Evolutionary conservation across 1,140 invertebrate species (phyloP), one percentile per base, ranked within the genome.

Genomic region (Phenacoccus solenopsis): DNA sequence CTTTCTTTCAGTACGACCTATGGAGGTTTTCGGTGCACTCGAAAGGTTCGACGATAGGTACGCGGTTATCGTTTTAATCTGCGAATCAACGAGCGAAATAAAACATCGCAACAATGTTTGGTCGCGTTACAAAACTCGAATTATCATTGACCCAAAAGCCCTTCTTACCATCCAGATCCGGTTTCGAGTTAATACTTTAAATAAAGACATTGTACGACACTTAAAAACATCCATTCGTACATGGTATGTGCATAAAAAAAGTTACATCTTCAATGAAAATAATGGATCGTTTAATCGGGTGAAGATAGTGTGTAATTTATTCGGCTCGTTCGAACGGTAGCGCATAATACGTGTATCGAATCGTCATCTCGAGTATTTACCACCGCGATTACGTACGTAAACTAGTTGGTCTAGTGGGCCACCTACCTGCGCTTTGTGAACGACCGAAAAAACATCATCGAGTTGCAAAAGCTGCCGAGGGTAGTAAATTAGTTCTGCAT

Each of bases 101-200:
- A 32, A 49, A 49, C 5, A 16, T 49, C 38, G 38, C 38, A 49
- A 49, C 38, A 49, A 49, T 49, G 38, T 64, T 9, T 24, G 10
- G 59, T 64, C 21, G 25, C 10, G 25, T 64, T 64, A 64, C 59
- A 64, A 64, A 64, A 64, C 59, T 64, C 59, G 59, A 64, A 64
- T 64, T 64, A 64, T 64, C 59, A 64, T 64, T 64, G 59, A 64
- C 59, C 59, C 13, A 64, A 64, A 64, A 64, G 59, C 59, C 59
- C 59, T 20, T 3, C 59, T 5, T 24, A 10, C n/a, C 9, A 25
- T 64, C 10, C 21, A 16, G 10, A 64, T 38, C 59, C 59, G 59
- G 59, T 64, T 64, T 64, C 59, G 59, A 64, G 59, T 64, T 64
- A 64, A 64, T 64, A 64, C 59, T 24, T 64, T 64, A 64, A 64